Base-by-base conservation (phyloP, 2,888 invertebrate species). In the Harmothoe impar region DNA sequence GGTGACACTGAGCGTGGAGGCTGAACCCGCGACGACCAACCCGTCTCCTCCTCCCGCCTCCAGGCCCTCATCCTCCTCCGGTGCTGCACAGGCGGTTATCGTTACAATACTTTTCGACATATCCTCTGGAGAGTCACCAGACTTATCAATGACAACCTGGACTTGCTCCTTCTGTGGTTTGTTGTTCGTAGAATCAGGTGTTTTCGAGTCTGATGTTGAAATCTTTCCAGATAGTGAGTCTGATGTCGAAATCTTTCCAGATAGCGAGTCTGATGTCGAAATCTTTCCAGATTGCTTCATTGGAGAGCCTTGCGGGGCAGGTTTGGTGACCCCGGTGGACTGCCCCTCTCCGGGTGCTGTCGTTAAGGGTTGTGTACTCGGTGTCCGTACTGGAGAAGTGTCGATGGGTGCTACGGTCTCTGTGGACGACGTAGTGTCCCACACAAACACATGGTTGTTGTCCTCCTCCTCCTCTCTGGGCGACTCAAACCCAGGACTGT, bases 401-500 rank as follows among this genome's bases (percentile, higher is more conserved):
- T 62, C 62, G 3, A n/a, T n/a, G 1, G 62, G 23, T n/a, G 62
- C 62, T 31, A 77, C 77, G 3, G 77, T 77, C 77, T 77, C 77
- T 77, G 43, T 17, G 5, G 35, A 23, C 29, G 84, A 23, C 5
- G 43, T 81, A 35, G 15, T 81, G 35, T 81, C 81, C 81, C 81
- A 81, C 43, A 54, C 52, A 29, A 54, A 54, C 86, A 54, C 86
- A 31, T 52, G 31, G 29, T 86, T 56, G 25, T 52, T 56, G 29
- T 86, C 86, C 54, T 86, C 86, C 86, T 86, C 56, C 31, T 86
- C 86, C 23, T 86, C 86, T 7, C 56, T 52, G n/a, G 56, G 52
- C 17, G 86, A 52, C 56, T 86, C 86, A 86, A 86, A 86, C n/a
- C 86, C 86, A 25, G 86, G 86, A 31, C 86, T 86, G 29, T 86